Base-by-base conservation (phyloP, 2,113 vertebrate genomes). In the Scomber japonicus region DNA sequence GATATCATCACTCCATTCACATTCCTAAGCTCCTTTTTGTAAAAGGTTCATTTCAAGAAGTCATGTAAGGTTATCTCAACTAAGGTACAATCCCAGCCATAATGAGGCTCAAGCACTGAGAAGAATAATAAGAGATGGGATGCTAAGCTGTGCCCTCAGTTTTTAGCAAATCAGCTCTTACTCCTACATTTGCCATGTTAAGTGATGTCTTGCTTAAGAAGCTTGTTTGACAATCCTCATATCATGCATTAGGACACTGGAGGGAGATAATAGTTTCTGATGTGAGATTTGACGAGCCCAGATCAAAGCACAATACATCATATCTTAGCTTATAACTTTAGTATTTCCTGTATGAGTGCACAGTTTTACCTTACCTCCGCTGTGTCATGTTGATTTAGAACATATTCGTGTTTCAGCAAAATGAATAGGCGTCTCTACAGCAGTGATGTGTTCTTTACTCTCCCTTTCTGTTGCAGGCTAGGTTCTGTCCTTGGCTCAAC, bases 401-500 rank as follows among this genome's bases (percentile, higher is more conserved):
- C 67, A 71, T 50, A 62, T 60, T 83, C 77, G 76, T 57, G 74
- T 73, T 71, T 80, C 66, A 68, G 54, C 59, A 35, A 24, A 76
- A 75, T 83, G 74, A 81, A 75, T 50, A 30, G 71, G 35, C 62
- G 67, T 57, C 53, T 21, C 21, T 49, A 0, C 0, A 40, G 57
- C 78, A 63, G 75, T 66, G 75, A 90, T 72, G 40, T 59, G 60
- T 79, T 85, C 12, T 74, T 35, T 7, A 5, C 69, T 56, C 60
- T 57, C 59, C 35, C 61, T 82, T 64, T 63, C 71, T 70, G 55
- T 86, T 78, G 72, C 69, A 54, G 78, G 84, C 82, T 82, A 80
- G 82, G 75, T 84, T 90, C 85, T 89, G 90, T 91, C 91, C 92
- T 94, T 94, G 92, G 84, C 89, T 93, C 92, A 91, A 94, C 87